Evolutionary conservation across 2,113 vertebrate species (phyloP).

Genomic region (Sciurus niger): DNA sequence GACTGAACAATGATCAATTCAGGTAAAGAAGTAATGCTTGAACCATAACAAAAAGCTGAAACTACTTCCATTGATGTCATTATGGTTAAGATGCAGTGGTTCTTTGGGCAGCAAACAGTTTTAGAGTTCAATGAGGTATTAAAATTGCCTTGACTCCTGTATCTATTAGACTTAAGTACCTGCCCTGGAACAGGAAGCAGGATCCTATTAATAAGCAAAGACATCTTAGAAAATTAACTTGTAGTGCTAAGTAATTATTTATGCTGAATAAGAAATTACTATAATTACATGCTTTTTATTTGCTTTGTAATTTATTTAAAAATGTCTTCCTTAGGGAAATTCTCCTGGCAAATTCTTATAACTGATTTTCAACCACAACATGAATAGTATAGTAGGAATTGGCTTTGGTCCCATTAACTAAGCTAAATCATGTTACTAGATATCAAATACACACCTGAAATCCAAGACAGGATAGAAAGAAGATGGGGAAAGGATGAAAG

Average conservation of each 20-base stretch:
- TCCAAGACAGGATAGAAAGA: not conserved
- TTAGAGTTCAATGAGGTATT: not conserved
- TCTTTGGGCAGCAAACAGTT: not conserved
- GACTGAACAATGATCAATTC: not conserved
- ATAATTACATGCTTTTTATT: not conserved
- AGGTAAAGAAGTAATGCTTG: conserved; percentile 13
- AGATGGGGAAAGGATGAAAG: not conserved
- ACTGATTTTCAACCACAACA: not conserved
- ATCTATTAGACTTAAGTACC: not conserved
- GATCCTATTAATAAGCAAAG: not conserved
- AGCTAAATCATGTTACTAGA: conserved; percentile 24
- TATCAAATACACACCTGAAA: not conserved
- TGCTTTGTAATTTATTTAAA: not conserved
- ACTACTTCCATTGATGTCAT: not conserved
- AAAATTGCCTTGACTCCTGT: not conserved
- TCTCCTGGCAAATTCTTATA: not conserved
- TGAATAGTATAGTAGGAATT: not conserved
- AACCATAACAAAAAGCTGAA: conserved; percentile 12
- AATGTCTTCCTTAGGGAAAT: conserved; percentile 2
- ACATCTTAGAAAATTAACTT: not conserved
- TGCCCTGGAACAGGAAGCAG: not conserved
- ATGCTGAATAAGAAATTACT: not conserved
- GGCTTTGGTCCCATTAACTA: not conserved
- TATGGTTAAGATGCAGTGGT: not conserved
- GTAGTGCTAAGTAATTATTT: conserved; percentile 8